A percentile compares a stretch with the other conserved stretches of the same genome.
Conservation (phyloP, 2,113 vertebrate species). For the Todiramphus chloris region DNA sequence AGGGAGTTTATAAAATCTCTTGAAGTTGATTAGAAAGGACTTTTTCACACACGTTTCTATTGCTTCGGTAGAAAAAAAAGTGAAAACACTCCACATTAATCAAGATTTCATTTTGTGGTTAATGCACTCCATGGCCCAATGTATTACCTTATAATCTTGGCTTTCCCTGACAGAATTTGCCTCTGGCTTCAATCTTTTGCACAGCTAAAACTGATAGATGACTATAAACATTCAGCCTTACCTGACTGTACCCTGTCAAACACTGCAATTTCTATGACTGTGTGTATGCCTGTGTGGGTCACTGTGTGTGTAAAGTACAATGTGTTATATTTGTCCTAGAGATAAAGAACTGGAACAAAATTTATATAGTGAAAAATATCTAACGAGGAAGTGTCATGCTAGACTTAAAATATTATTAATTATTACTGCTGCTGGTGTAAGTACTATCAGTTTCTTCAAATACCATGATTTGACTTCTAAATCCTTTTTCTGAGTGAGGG, state of each 20-base stretch:
- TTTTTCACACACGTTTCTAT: not conserved
- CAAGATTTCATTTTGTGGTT: not conserved
- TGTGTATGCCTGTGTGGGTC: not conserved
- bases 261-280: not conserved
- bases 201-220: not conserved
- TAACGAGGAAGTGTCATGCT: conserved; percentile 9
- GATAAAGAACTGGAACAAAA: not conserved
- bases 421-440: conserved; percentile 20
- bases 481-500: conserved; percentile 25
- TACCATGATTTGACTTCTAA: conserved; percentile 17
- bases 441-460: conserved; percentile 8
- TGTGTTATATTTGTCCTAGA: not conserved
- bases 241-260: not conserved
- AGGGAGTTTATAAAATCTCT: not conserved
- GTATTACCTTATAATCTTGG: not conserved
- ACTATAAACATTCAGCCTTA: not conserved
- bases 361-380: not conserved
- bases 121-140: not conserved
- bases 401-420: conserved; percentile 18
- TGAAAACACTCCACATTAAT: not conserved
- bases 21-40: not conserved
- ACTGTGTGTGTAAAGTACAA: not conserved
- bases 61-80: not conserved
- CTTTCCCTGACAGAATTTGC: not conserved
- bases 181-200: not conserved